Base-by-base conservation (phyloP, 2,797 vertebrate genomes). In the Sebastes hopkinsi region DNA sequence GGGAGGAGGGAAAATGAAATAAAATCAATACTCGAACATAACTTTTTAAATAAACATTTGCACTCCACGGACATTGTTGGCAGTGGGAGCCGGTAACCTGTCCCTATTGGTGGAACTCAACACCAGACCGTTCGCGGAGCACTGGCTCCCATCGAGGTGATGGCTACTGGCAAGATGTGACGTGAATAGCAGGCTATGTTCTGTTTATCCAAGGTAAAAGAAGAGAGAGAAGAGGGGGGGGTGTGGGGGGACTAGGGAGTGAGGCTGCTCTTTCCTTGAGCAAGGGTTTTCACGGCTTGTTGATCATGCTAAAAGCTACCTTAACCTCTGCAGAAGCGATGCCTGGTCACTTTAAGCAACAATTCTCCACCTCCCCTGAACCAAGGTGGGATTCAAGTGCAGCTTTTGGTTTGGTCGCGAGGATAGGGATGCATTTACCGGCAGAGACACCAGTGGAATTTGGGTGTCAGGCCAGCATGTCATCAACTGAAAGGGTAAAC, bases 21-120 rank as follows among this genome's bases (percentile, higher is more conserved):
- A 92, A 93, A 95, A 95, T 96, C 95, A 95, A 96, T 95, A 95
- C 88, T 90, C 75, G 75, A 93, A 94, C 94, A 94, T 95, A 95
- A 95, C 93, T 92, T 95, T 95, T 95, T 93, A 96, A 96, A 96
- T 95, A 96, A 96, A 96, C 95, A 95, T 95, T 95, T 95, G 93
- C 91, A 86, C 93, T 95, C 91, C 1, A 75, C 76, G 88, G 95
- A 95, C 94, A 92, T 92, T 92, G 93, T 93, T 95, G 95, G 95
- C 95, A 95, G 86, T 14, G 75, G 66, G 64, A 90, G 88, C 87
- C 82, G 55, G 88, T 92, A 94, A 94, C 92, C 92, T 94, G 94
- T 95, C 94, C 94, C 94, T 79, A 88, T 89, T 88, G 93, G 90
- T 94, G 95, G 91, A 95, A 95, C 87, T 91, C 89, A 93, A 96